Percentiles rank a stretch among this genome's conserved stretches.
Conservation (phyloP, 1,140 invertebrate genomes). For the Sweltsa coloradensis region DNA sequence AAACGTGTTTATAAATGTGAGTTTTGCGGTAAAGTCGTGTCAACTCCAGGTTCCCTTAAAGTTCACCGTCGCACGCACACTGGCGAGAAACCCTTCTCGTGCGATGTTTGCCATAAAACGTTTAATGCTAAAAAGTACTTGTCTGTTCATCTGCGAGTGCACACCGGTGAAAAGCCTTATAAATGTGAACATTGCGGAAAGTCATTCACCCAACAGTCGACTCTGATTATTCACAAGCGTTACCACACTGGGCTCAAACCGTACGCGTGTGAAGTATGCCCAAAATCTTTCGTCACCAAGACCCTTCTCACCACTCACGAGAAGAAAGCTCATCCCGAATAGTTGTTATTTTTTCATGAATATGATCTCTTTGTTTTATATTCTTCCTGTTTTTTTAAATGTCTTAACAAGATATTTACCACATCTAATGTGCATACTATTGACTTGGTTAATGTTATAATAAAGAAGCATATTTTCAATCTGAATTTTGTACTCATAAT, state of each 20-base stretch:
- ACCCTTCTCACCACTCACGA: constrained; percentile 34
- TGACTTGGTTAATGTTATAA: too few species aligned
- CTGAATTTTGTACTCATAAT: too few species aligned
- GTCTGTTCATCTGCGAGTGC: constrained; percentile 43
- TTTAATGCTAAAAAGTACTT: constrained; percentile 27
- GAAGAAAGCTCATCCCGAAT: too few species aligned
- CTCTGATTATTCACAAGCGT: constrained; percentile 39
- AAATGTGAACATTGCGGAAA: constrained; percentile 35
- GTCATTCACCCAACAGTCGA: constrained; percentile 39
- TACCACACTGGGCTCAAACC: constrained; percentile 41
- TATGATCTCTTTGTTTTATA: too few species aligned
- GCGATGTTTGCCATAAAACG: constrained; percentile 40
- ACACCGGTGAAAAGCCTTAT: constrained; percentile 50
- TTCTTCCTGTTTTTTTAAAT: too few species aligned
- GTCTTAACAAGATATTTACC: too few species aligned
- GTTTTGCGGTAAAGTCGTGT: constrained; percentile 31
- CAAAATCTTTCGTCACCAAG: constrained; percentile 35
- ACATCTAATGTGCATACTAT: too few species aligned
- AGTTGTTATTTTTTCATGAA: too few species aligned
- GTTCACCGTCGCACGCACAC: constrained; percentile 48
- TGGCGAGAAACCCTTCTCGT: constrained; percentile 57
- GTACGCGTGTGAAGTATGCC: constrained; percentile 40
- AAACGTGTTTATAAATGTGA: constrained; percentile 22
- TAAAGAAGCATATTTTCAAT: too few species aligned
- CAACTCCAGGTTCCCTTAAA: constrained; percentile 35